These are phyloP conservation scores for Schizotus pectinicornis DNA, from an alignment of 2,888 invertebrate species.

Conservation along the genomic window DNA sequence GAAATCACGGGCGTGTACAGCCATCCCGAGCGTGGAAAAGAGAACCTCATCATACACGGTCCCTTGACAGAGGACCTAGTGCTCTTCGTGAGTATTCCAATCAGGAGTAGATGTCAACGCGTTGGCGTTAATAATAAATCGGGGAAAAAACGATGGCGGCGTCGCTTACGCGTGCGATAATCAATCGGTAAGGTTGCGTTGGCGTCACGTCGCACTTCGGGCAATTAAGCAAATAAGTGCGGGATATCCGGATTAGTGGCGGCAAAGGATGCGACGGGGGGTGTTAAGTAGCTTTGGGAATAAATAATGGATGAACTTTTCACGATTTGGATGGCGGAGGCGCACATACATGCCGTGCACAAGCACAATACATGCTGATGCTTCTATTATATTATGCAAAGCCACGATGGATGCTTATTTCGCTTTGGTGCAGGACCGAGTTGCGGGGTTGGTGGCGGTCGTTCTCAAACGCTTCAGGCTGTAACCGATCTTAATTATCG, in stretches of 20 bases:
- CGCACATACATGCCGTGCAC: conserved; percentile 2
- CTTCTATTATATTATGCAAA: conserved; percentile 5
- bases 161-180: too few species aligned
- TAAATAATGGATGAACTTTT: conserved; percentile 39
- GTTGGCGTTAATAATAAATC: not conserved
- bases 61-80: conserved; percentile 67
- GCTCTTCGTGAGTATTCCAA: conserved; percentile 62
- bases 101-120: not conserved
- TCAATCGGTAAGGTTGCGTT: too few species aligned
- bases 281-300: conserved; percentile 37
- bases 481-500: conserved; percentile 23
- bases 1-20: conserved; percentile 60
- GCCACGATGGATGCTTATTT: not conserved
- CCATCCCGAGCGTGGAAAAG: conserved; percentile 61
- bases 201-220: conserved; percentile 11
- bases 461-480: too few species aligned
- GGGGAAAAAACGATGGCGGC: not conserved
- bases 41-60: conserved; percentile 66
- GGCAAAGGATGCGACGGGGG: conserved; percentile 27
- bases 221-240: conserved; percentile 34
- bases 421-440: too few species aligned
- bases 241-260: conserved; percentile 32
- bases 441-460: too few species aligned
- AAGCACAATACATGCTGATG: not conserved
- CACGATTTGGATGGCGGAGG: conserved; percentile 14